Evolutionary conservation across 1,140 invertebrate genomes (phyloP).

Genomic region (Lamellibrachia luymesi): DNA sequence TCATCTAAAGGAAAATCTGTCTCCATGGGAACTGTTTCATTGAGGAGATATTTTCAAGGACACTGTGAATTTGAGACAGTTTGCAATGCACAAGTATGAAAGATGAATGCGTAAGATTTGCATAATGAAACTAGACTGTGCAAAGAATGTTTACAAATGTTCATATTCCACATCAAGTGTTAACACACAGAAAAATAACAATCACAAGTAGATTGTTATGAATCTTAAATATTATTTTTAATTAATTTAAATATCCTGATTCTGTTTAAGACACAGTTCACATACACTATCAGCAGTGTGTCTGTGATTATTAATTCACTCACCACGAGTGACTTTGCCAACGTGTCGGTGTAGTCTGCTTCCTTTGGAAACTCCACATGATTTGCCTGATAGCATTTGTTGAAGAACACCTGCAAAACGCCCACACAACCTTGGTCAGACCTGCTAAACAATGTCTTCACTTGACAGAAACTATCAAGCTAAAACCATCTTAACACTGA

Average conservation of each 20-base stretch:
- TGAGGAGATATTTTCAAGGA: neutral
- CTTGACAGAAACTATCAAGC: neutral
- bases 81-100: too few species aligned
- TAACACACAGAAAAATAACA: neutral
- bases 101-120: too few species aligned
- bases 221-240: neutral
- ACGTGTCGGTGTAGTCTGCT: conserved; percentile 41
- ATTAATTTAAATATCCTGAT: neutral
- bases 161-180: neutral
- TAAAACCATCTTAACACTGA: neutral
- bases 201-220: neutral
- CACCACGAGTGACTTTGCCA: conserved; percentile 46
- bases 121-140: neutral
- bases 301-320: conserved; percentile 7
- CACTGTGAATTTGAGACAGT: neutral
- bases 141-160: neutral
- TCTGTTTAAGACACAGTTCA: neutral
- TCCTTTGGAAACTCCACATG: conserved; percentile 48
- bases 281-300: neutral
- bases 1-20: neutral
- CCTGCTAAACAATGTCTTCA: neutral
- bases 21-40: neutral
- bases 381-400: conserved; percentile 44
- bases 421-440: too few species aligned
- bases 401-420: conserved; percentile 46